Evolutionary conservation across 2,113 vertebrate genomes (phyloP), one percentile per base, ranked within the genome.

Genomic region (Clarias gariepinus): DNA sequence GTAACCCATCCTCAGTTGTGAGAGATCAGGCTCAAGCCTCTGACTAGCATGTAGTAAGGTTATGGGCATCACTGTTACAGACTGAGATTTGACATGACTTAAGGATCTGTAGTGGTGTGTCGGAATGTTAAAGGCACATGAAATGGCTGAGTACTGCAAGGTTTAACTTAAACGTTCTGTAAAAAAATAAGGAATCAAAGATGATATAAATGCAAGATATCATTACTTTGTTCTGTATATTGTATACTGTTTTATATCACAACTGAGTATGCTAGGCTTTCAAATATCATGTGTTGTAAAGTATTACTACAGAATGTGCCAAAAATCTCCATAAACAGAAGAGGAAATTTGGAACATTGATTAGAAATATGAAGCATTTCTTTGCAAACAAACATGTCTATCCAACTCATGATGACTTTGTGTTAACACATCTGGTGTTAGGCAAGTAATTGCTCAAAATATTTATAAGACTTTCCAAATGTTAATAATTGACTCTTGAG

Each of bases 1-100:
- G 93, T 95, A 94, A 95, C 93, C 93, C 89, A 87, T 68, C 89
- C 88, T 76, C 18, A 66, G 85, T 76, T 86, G 28, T 2, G 0
- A 85, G 87, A 92, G 92, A 89, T 88, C 89, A 91, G 90, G 90
- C 88, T 88, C 57, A 76, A 83, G 83, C 87, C 89, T 91, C 81
- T 53, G n/a, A 89, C 71, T 88, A 86, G 80, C 86, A 89, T 90
- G 85, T 71, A 85, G 58, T 41, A 68, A 77, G 83, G 61, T 69
- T 80, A 86, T 28, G 52, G 69, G 73, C 71, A 86, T 12, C 53
- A 23, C 85, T 19, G 61, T 78, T 15, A 58, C 25, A 73, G 25
- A 63, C 19, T 69, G 53, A 18, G 69, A 55, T 28, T 80, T 84
- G 2, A 16, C 16, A 3, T 30, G 53, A 16, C 23, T 16, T 12